phyloP scores from a whole-genome alignment of 2,888 invertebrate species.

The Mythimna lalbum region DNA sequence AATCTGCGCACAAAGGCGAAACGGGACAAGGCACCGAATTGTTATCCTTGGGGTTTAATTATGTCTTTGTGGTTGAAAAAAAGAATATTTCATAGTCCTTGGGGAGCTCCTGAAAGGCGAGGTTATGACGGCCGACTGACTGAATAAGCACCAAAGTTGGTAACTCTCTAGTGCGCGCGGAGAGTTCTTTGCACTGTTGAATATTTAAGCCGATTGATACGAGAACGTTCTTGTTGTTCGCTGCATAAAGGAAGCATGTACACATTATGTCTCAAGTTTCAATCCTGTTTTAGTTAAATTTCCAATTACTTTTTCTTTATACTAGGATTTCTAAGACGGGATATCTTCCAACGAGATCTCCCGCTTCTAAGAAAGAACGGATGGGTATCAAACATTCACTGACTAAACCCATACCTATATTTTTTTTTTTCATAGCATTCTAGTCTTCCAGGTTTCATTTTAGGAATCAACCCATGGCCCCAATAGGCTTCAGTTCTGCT shows the following conservation, averaged over 20 bases:
- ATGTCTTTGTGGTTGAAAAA: conserved; percentile 80
- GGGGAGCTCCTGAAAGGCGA: conserved; percentile 63
- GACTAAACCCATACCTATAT: too few relatives aligned
- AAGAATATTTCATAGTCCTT: conserved; percentile 78
- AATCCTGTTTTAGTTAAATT: too few relatives aligned
- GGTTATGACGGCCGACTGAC: conserved; percentile 45
- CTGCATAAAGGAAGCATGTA: neutral
- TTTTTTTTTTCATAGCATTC: too few relatives aligned
- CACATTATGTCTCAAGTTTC: neutral
- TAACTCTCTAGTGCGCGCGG: conserved; percentile 24
- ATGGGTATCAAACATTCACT: too few relatives aligned
- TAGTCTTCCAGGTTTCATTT: too few relatives aligned
- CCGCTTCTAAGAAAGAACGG: too few relatives aligned
- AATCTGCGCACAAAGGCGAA: conserved; percentile 76
- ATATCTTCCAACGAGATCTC: too few relatives aligned
- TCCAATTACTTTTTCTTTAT: too few relatives aligned
- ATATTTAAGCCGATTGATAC: conserved; percentile 49
- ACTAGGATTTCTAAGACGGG: too few relatives aligned
- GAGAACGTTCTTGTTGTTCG: neutral
- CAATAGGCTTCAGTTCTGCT: too few relatives aligned
- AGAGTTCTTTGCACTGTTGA: conserved; percentile 24
- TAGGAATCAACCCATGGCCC: too few relatives aligned
- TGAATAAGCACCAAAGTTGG: conserved; percentile 61
- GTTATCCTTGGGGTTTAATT: conserved; percentile 85
- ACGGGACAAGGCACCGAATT: conserved; percentile 73